phyloP scores from a whole-genome alignment of 2,888 invertebrate species.

The Spodoptera picta region DNA sequence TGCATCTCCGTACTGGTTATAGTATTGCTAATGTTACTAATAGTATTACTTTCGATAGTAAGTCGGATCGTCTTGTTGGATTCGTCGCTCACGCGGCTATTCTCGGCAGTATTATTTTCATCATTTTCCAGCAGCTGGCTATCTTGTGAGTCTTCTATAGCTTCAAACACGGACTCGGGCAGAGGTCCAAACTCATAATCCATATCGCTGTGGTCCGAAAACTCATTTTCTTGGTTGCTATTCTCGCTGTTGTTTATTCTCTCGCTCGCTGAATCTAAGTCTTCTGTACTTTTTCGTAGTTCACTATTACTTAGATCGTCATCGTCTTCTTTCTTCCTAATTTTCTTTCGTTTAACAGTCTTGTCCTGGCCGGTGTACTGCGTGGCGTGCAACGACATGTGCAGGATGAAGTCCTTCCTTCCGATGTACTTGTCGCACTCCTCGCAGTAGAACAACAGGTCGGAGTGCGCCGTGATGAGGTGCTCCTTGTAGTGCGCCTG shows the following conservation, averaged over 20 bases:
- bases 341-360: constrained; percentile 15
- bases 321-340: constrained; percentile 9
- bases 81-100: constrained; percentile 8
- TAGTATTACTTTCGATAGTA: not conserved
- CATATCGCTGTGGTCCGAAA: constrained; percentile 71
- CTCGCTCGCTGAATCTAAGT: not conserved
- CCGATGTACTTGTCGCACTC: constrained; percentile 76
- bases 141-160: constrained; percentile 74
- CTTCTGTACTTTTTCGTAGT: not conserved
- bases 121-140: constrained; percentile 34
- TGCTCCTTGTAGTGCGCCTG: constrained; percentile 63
- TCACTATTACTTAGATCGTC: not conserved
- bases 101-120: constrained; percentile 3
- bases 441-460: constrained; percentile 78
- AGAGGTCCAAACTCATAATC: constrained; percentile 68
- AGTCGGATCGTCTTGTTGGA: constrained; percentile 1
- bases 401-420: constrained; percentile 69
- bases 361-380: constrained; percentile 44
- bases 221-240: constrained; percentile 58
- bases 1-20: not conserved
- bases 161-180: constrained; percentile 74
- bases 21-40: not conserved
- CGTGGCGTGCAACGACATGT: constrained; percentile 77
- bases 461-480: constrained; percentile 67
- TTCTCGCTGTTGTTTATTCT: not conserved